These are phyloP conservation scores for Dinocampus coccinellae DNA, from an alignment of 2,888 invertebrate genomes.

Conservation along the genomic window DNA sequence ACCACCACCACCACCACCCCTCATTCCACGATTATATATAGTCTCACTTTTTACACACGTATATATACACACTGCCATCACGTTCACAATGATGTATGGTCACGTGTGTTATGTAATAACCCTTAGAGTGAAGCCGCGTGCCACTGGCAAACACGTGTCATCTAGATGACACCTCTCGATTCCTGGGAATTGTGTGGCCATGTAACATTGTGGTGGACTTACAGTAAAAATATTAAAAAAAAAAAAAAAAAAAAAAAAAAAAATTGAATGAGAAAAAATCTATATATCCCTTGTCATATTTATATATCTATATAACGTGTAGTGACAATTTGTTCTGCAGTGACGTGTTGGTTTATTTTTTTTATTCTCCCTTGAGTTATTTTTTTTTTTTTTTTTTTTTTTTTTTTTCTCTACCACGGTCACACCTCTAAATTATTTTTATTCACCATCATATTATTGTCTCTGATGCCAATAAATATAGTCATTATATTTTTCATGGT, in stretches of 20 bases:
- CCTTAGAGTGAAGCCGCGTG: conserved; percentile 44
- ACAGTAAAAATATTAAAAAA: not conserved
- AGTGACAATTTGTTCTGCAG: conserved; percentile 6
- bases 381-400: not conserved
- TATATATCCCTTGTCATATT: not conserved
- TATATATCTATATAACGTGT: not conserved
- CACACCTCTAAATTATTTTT: not conserved
- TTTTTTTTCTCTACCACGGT: not conserved
- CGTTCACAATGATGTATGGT: conserved; percentile 52
- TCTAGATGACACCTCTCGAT: conserved; percentile 47
- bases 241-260: not conserved
- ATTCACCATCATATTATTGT: not conserved
- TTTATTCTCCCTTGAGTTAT: not conserved
- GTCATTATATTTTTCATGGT: not conserved
- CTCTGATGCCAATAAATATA: not conserved
- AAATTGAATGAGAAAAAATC: not conserved
- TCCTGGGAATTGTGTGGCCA: conserved; percentile 42
- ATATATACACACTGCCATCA: conserved; percentile 9
- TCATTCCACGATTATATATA: not conserved
- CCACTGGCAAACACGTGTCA: conserved; percentile 47
- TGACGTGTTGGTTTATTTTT: not conserved
- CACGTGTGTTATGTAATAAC: conserved; percentile 52
- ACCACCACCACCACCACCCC: not conserved
- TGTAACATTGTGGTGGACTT: not conserved
- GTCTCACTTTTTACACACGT: conserved; percentile 49